Evolutionary conservation across 2,797 vertebrate species (phyloP).

Genomic region (Sciurus carolinensis): DNA sequence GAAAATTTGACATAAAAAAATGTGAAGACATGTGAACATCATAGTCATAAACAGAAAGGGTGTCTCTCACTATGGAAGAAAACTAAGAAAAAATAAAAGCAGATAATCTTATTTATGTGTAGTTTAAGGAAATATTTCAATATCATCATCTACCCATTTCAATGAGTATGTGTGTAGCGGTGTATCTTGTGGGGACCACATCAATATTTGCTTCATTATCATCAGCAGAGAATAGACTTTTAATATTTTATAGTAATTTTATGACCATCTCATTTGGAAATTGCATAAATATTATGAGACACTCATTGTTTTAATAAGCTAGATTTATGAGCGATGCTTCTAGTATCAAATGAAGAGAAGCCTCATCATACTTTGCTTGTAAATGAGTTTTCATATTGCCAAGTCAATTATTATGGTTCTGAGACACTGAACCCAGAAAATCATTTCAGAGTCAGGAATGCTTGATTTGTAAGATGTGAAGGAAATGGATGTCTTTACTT

Average conservation of each 20-base stretch:
- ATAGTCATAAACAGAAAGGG: conserved; percentile 53
- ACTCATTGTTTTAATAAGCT: conserved; percentile 79
- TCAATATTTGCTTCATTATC: conserved; percentile 74
- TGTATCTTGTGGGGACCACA: conserved; percentile 49
- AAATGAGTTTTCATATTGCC: conserved; percentile 86
- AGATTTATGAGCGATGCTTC: conserved; percentile 80
- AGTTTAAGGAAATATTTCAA: conserved; percentile 72
- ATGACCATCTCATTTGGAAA: conserved; percentile 80
- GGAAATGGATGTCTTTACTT: conserved; percentile 74
- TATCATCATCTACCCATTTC: conserved; percentile 56
- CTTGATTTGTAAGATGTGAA: conserved; percentile 80
- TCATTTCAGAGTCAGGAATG: conserved; percentile 80
- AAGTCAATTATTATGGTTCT: conserved; percentile 86
- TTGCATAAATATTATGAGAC: conserved; percentile 67
- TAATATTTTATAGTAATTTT: conserved; percentile 80
- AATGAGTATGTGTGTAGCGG: conserved; percentile 34
- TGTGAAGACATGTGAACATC: neutral
- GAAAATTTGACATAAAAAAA: conserved; percentile 51
- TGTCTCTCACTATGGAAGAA: conserved; percentile 54
- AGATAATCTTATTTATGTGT: conserved; percentile 59
- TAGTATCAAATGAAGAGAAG: conserved; percentile 79
- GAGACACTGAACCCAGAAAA: conserved; percentile 81
- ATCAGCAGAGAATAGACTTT: conserved; percentile 72
- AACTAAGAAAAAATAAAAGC: conserved; percentile 64
- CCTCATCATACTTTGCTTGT: conserved; percentile 81